Evolutionary conservation across 2,113 vertebrate genomes (phyloP), one percentile per base, ranked within the genome.

Genomic region (Pelmatolapia mariae): DNA sequence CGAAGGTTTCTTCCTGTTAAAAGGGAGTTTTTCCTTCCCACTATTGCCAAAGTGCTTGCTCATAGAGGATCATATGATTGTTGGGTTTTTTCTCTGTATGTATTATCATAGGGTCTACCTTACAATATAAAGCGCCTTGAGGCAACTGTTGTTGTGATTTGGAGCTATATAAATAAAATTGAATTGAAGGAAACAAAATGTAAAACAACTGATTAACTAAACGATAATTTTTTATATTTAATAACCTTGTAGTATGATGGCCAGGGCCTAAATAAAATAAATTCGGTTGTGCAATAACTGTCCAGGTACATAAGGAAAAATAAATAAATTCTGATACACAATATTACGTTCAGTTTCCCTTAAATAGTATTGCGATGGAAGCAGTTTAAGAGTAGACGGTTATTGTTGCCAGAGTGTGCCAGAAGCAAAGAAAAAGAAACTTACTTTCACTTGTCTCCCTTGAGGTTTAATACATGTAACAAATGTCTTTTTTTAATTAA

Each of bases 131-230:
- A 63, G 0, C 1, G 0, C 31, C 11, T 63, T n/a, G 59, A 63
- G 31, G 59, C 0, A 1, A 63, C 10, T 36, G 59, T 63, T 63
- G 31, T 0, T 36, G 0, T 63, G 59, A 1, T 63, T 63, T 63
- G 59, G 10, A 3, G 31, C 18, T 63, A 7, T 1, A 19, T 63
- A 36, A 36, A 36, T 36, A 63, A 63, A 63, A 4, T 7, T 11
- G 0, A 63, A 63, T 63, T n/a, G 31, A 68, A 68, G 19, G n/a
- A 13, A 68, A 8, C 19, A 24, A 68, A 22, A 15, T 9, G 7
- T 71, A 43, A 71, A 71, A 6, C 12, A 45, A 45, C 8, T 18
- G 68, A 73, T 45, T 26, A 73, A 26, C 22, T 18, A 45, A 45
- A 18, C 1, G 0, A 45, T 73, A 5, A 1, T 19, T 9, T 8